Evolutionary conservation across 2,113 vertebrate species (phyloP).

Genomic region (Perca flavescens): DNA sequence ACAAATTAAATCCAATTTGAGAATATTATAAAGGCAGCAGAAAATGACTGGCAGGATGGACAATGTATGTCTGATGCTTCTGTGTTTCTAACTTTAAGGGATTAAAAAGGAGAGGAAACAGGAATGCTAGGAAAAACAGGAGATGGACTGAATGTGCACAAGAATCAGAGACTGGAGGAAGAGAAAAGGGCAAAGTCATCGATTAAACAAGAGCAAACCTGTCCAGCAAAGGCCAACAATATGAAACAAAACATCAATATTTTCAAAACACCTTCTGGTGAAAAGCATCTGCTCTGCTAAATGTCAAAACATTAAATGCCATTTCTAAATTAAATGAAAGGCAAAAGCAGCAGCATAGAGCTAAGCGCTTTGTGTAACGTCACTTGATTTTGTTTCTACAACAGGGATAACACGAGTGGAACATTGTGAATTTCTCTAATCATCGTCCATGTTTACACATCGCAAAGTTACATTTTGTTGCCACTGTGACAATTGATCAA

Average conservation of each 20-base stretch:
- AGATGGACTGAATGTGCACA: background rate
- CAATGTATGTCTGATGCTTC: background rate
- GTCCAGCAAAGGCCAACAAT: constrained; percentile 46
- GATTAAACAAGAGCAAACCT: constrained; percentile 61
- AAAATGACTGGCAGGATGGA: background rate
- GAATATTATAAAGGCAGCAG: background rate
- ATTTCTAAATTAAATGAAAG: background rate
- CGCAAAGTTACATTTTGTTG: constrained; percentile 45
- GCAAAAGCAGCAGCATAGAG: background rate
- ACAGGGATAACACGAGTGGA: constrained; percentile 11
- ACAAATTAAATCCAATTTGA: background rate
- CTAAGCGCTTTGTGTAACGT: background rate
- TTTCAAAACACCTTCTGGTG: background rate
- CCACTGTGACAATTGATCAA: constrained; percentile 33
- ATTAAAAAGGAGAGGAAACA: background rate
- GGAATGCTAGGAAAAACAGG: background rate
- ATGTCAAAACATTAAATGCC: constrained; percentile 15
- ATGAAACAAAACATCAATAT: constrained; percentile 30
- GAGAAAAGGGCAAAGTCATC: constrained; percentile 16
- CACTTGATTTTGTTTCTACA: constrained; percentile 25
- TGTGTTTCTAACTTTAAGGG: background rate
- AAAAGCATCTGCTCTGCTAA: constrained; percentile 16
- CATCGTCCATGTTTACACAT: background rate
- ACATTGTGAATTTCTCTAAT: background rate
- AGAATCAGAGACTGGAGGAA: background rate